A percentile compares a stretch with the other conserved stretches of the same genome.
Conservation (phyloP, 2,113 vertebrate species). For the Bufo bufo region DNA sequence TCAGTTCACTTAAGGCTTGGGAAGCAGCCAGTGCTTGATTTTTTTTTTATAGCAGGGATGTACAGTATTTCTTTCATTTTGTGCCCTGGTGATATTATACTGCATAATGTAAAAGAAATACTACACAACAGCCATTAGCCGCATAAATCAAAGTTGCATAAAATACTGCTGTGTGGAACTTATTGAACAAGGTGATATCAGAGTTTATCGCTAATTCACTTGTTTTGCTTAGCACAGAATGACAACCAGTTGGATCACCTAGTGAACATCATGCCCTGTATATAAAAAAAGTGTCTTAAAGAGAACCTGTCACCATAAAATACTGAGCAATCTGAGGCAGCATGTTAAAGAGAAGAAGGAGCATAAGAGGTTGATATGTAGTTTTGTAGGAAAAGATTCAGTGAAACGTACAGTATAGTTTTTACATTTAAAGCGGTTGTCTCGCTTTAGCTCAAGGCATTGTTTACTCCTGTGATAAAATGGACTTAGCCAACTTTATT, state of each 20-base stretch:
- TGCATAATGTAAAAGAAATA: neutral
- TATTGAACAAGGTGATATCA: neutral
- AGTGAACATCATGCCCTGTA: too few relatives aligned
- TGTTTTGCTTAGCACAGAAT: neutral
- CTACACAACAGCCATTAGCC: neutral
- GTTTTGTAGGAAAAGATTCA: neutral
- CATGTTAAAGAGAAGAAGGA: too few relatives aligned
- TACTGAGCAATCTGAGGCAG: too few relatives aligned
- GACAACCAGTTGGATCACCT: too few relatives aligned
- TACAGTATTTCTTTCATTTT: conserved; percentile 15
- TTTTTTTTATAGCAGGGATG: neutral
- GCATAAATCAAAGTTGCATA: neutral
- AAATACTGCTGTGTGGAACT: neutral
- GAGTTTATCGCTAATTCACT: neutral
- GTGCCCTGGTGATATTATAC: neutral
- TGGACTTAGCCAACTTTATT: too few relatives aligned
- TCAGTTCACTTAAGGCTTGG: conserved; percentile 62
- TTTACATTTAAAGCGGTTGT: too few relatives aligned
- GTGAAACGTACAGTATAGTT: too few relatives aligned
- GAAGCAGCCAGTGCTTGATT: conserved; percentile 36
- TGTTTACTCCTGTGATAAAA: too few relatives aligned
- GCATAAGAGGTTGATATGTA: too few relatives aligned
- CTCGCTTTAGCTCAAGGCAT: too few relatives aligned
- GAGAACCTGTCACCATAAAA: too few relatives aligned
- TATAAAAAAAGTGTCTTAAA: too few relatives aligned